Evolutionary conservation across 2,797 vertebrate genomes (phyloP).

Genomic region (Threskiornis aethiopicus): DNA sequence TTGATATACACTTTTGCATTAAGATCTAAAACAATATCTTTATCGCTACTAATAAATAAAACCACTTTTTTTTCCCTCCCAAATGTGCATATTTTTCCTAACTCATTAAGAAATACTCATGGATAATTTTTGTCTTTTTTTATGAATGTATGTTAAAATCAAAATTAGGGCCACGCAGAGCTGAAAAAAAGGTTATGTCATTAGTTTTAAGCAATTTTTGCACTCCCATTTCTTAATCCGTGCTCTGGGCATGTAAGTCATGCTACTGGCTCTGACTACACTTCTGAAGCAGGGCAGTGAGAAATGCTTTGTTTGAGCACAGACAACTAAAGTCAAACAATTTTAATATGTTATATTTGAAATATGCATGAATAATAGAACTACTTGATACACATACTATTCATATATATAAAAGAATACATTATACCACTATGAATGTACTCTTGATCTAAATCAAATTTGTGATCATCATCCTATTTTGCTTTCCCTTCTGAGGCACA

Average conservation of each 20-base stretch:
- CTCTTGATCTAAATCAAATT: neutral
- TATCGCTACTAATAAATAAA: neutral
- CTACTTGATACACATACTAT: neutral
- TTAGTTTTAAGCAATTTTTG: neutral
- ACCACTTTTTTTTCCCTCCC: neutral
- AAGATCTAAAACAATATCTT: neutral
- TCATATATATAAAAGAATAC: neutral
- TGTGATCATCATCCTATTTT: neutral
- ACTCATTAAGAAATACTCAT: neutral
- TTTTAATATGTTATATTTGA: neutral
- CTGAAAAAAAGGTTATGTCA: neutral
- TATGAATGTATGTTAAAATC: neutral
- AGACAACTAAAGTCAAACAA: neutral
- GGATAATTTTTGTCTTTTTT: neutral
- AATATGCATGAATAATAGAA: neutral
- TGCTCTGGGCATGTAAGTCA: neutral
- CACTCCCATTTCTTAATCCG: neutral
- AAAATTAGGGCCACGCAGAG: neutral
- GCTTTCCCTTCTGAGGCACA: neutral
- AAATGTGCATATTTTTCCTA: neutral
- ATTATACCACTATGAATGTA: neutral
- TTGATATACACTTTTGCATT: neutral
- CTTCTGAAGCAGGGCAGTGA: neutral
- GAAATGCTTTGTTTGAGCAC: neutral
- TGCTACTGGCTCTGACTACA: neutral